Percentiles rank a stretch among this genome's conserved stretches.
Conservation (phyloP, 2,113 vertebrate genomes). For the Dendrocopos noguchii region DNA sequence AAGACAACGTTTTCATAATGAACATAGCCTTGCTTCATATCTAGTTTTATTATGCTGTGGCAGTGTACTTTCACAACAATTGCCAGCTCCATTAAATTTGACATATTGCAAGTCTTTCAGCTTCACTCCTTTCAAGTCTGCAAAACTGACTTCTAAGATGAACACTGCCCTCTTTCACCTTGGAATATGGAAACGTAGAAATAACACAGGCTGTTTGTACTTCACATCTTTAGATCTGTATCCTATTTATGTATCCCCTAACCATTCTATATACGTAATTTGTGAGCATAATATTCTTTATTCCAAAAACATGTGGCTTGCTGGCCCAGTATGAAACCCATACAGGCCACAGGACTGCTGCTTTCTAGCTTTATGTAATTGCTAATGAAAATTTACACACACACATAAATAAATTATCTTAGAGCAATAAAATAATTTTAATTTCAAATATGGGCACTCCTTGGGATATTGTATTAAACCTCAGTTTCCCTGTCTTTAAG, state of each 20-base stretch:
- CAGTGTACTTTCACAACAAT: neutral
- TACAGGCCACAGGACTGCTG: neutral
- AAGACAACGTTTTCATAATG: too few species aligned
- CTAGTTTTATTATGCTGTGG: neutral
- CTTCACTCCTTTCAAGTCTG: neutral
- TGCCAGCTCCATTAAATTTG: neutral
- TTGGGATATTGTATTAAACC: conserved; percentile 2
- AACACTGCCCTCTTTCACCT: neutral
- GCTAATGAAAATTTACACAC: neutral
- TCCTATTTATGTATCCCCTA: neutral
- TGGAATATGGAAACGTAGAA: conserved; percentile 8
- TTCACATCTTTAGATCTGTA: neutral
- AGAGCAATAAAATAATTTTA: neutral
- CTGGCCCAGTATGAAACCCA: neutral
- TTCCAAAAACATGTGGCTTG: neutral
- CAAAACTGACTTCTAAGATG: neutral
- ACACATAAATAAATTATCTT: neutral
- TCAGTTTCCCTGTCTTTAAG: conserved; percentile 23
- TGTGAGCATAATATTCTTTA: neutral
- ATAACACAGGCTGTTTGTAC: neutral
- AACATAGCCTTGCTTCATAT: neutral
- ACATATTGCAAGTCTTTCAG: neutral
- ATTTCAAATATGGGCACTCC: neutral
- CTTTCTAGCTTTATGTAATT: neutral
- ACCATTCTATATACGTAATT: neutral